phyloP scores from a whole-genome alignment of 2,797 vertebrate species.

The Myotis pilosus region DNA sequence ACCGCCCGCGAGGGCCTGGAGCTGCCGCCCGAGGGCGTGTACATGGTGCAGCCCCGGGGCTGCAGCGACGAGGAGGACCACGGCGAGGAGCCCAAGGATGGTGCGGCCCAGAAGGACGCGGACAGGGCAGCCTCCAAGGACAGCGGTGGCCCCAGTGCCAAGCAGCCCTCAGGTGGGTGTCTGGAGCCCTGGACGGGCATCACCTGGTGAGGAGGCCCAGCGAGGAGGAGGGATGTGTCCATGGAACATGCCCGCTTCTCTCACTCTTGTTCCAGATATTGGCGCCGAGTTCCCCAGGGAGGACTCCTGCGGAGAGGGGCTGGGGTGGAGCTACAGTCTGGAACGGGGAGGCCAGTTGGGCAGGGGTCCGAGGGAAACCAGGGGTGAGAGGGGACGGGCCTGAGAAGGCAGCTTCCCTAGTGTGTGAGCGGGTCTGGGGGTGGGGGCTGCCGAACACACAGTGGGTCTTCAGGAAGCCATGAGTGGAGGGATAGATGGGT shows the following conservation, averaged over 20 bases:
- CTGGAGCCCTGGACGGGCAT: rapidly evolving
- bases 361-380: background rate
- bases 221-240: background rate
- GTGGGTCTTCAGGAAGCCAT: background rate
- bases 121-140: constrained; percentile 89
- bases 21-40: constrained; percentile 94
- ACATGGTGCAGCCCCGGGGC: constrained; percentile 98
- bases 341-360: background rate
- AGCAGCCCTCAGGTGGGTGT: constrained; percentile 85
- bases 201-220: background rate
- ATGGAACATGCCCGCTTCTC: rapidly evolving
- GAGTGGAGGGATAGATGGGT: no score
- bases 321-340: background rate
- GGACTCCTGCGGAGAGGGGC: background rate
- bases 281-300: rapidly evolving
- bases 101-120: constrained; percentile 88
- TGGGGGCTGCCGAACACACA: background rate
- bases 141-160: constrained; percentile 82
- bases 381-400: background rate
- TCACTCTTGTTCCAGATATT: background rate
- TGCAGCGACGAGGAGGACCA: constrained; percentile 98
- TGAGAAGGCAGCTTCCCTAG: background rate
- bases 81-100: constrained; percentile 86
- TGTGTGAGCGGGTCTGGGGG: background rate
- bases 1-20: constrained; percentile 85